Base-by-base conservation (phyloP, 2,797 vertebrate species). In the Gymnodraco acuticeps region DNA sequence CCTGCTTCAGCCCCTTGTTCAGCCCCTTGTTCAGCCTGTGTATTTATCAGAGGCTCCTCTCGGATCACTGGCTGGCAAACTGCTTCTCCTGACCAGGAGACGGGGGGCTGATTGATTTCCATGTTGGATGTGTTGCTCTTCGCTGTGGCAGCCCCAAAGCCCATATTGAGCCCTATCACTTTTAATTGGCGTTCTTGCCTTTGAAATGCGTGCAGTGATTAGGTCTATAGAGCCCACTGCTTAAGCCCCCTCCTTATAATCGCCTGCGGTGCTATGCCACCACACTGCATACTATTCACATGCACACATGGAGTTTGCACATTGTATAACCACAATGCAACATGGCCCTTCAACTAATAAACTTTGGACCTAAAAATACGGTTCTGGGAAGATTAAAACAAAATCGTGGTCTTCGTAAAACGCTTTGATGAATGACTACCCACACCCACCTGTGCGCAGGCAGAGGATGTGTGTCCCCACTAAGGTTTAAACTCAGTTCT, bases 111-210 rank as follows among this genome's bases (percentile, higher is more conserved):
- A 86, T 88, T 88, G 91, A 92, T 93, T 93, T 93, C 88, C 75
- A 90, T 86, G 88, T 92, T 88, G 84, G 79, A 75, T 80, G 83
- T 85, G 80, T 87, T 87, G 67, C 85, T 82, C 59, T 70, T 86
- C 51, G 14, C 81, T 50, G 85, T 92, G 87, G 89, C 89, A 88
- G 82, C 78, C 86, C 78, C 68, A 92, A 93, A 94, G 86, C 92
- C 86, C 84, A 64, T 83, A 91, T 88, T 93, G 93, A 94, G 94
- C 89, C 92, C 86, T 86, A 89, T 92, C 93, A 88, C 56, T 92
- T 95, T 94, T 95, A 95, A 94, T 94, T 94, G 93, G 92, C 82
- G 48, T 83, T 80, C 83, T 91, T 50, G 80, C 83, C 89, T 95
- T 94, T 94, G 93, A 95, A 95, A 94, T 92, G 87, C 77, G 54